phyloP scores from a whole-genome alignment of 1,140 invertebrate species.

The Oryctes rhinoceros region DNA sequence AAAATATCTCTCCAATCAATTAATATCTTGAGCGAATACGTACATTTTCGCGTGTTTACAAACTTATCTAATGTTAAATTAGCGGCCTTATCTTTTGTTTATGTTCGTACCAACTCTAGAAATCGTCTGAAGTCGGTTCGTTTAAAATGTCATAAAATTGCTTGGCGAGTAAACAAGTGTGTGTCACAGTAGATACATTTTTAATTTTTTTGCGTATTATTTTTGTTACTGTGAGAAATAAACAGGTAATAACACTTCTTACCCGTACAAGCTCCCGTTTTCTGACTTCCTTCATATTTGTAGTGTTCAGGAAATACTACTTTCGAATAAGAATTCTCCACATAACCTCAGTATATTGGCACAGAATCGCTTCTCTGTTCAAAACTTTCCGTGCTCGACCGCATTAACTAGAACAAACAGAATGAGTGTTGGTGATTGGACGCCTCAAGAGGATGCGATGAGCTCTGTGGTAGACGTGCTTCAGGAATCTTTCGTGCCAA shows the following conservation, averaged over 20 bases:
- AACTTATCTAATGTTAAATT: slow-evolving; percentile 1
- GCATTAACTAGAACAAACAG: not conserved
- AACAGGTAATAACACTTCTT: slow-evolving; percentile 6
- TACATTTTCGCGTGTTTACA: not conserved
- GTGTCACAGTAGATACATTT: slow-evolving; percentile 28
- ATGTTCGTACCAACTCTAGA: not conserved
- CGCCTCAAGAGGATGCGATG: slow-evolving; percentile 55
- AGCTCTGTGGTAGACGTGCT: slow-evolving; percentile 55
- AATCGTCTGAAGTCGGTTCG: slow-evolving; percentile 28
- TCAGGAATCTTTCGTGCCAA: slow-evolving; percentile 57
- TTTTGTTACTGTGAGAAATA: slow-evolving; percentile 32
- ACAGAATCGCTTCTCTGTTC: not conserved
- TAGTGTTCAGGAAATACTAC: slow-evolving; percentile 19
- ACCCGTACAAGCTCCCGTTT: not conserved
- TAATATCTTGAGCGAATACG: too few species aligned
- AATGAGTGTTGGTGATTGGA: slow-evolving; percentile 57
- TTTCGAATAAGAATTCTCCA: slow-evolving; percentile 13
- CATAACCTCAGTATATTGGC: slow-evolving; percentile 34
- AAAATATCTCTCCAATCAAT: too few species aligned
- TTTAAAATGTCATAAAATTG: slow-evolving; percentile 34
- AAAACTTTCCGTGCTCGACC: not conserved
- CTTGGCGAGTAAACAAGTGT: slow-evolving; percentile 32
- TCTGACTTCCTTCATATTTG: not conserved
- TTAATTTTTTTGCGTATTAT: slow-evolving; percentile 37
- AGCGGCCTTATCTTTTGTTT: slow-evolving; percentile 19